Percentiles rank a stretch among this genome's conserved stretches.
Evolutionary conservation across 2,797 vertebrate genomes (phyloP).

Genomic region (Lepus oiostolus): DNA sequence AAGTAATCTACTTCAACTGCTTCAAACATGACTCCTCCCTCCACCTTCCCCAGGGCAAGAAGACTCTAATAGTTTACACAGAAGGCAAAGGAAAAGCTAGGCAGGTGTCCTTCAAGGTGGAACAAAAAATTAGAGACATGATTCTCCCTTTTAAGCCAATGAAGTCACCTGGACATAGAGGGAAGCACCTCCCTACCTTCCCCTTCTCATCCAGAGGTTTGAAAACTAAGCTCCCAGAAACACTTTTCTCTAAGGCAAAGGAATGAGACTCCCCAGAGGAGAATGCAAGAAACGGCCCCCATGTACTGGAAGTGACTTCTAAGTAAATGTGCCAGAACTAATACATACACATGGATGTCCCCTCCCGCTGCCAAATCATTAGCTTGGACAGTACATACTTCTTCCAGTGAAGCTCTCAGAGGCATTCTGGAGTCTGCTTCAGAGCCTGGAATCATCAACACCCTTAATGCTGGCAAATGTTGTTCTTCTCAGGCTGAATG

Average conservation of each 20-base stretch:
- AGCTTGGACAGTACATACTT: conserved; percentile 31
- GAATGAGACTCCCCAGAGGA: not conserved
- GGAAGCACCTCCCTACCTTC: not conserved
- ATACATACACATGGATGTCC: not conserved
- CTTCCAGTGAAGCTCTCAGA: not conserved
- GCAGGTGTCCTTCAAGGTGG: not conserved
- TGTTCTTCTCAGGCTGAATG: conserved; percentile 15
- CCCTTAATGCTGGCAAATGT: conserved; percentile 24
- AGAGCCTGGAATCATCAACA: conserved; percentile 43
- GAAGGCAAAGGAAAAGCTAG: conserved; percentile 23
- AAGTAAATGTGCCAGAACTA: conserved; percentile 48
- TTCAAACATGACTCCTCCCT: not conserved
- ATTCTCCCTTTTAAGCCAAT: not conserved
- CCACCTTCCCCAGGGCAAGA: not conserved
- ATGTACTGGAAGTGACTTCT: conserved; percentile 26
- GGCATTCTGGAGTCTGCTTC: conserved; percentile 36
- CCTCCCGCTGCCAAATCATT: conserved; percentile 5
- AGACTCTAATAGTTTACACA: not conserved
- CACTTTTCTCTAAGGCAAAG: conserved; percentile 42
- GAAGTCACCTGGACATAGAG: not conserved
- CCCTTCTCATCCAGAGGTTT: not conserved
- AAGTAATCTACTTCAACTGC: conserved; percentile 56
- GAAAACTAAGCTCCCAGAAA: conserved; percentile 46
- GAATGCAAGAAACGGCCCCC: conserved; percentile 10
- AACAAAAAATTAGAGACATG: not conserved